Conservation (phyloP, 2,888 invertebrate species). For the Eudasyphora cyanicolor region DNA sequence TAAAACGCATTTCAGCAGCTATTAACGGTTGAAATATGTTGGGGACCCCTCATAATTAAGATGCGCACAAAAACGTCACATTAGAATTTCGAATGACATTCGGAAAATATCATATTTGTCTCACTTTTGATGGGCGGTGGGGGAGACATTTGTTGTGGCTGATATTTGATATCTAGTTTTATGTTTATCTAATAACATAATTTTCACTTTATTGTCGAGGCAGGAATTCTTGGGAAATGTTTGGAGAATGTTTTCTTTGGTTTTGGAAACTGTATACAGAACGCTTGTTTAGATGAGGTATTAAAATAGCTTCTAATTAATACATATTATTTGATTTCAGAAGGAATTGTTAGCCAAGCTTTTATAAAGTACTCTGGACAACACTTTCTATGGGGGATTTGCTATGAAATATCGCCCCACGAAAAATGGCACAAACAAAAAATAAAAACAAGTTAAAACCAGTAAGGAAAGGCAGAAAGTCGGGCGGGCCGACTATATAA, state of each 20-base stretch:
- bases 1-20: not conserved
- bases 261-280: not conserved
- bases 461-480: too few species aligned
- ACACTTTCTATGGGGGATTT: too few species aligned
- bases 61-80: slow-evolving; percentile 32
- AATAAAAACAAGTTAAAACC: too few species aligned
- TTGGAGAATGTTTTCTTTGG: not conserved
- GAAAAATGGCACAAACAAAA: too few species aligned
- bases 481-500: too few species aligned
- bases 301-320: too few species aligned
- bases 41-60: slow-evolving; percentile 54
- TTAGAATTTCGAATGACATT: not conserved
- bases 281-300: not conserved
- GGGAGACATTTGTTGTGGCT: slow-evolving; percentile 40
- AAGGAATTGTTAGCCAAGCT: too few species aligned
- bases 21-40: slow-evolving; percentile 48
- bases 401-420: too few species aligned
- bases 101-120: slow-evolving; percentile 2
- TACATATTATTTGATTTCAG: too few species aligned
- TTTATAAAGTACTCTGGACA: too few species aligned
- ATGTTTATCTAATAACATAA: slow-evolving; percentile 61
- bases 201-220: slow-evolving; percentile 51
- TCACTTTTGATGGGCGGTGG: slow-evolving; percentile 17
- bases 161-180: slow-evolving; percentile 52
- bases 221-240: slow-evolving; percentile 3